phyloP scores from a whole-genome alignment of 2,113 vertebrate species.

The Macquaria australasica region DNA sequence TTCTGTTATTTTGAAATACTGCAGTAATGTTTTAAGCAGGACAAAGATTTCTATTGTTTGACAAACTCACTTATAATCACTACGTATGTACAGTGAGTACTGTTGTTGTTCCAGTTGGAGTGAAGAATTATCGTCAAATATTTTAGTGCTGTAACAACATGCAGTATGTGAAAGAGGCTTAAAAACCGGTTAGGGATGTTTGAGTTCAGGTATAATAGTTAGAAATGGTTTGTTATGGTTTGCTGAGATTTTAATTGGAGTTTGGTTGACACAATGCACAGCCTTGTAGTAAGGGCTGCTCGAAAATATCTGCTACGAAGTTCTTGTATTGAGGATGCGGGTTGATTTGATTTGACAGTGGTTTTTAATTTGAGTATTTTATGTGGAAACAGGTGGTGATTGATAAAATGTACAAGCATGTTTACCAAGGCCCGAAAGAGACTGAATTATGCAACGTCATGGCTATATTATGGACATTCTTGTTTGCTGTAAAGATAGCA shows the following conservation, averaged over 20 bases:
- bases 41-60: not conserved
- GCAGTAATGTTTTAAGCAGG: not conserved
- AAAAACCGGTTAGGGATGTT: not conserved
- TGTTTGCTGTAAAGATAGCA: not conserved
- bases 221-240: constrained; percentile 4
- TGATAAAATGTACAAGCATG: not conserved
- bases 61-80: not conserved
- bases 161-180: not conserved
- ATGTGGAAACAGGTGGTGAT: not conserved
- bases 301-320: not conserved
- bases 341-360: not conserved
- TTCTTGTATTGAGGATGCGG: not conserved
- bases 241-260: not conserved
- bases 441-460: not conserved
- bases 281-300: not conserved
- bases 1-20: not conserved
- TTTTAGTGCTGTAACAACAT: not conserved
- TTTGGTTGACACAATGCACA: constrained; percentile 14
- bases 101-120: not conserved
- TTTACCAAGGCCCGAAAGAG: not conserved
- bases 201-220: constrained; percentile 7
- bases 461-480: not conserved
- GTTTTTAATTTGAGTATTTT: not conserved
- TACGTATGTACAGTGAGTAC: not conserved
- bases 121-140: not conserved